Conservation (phyloP, 2,888 invertebrate genomes). For the Nomada fucata region DNA sequence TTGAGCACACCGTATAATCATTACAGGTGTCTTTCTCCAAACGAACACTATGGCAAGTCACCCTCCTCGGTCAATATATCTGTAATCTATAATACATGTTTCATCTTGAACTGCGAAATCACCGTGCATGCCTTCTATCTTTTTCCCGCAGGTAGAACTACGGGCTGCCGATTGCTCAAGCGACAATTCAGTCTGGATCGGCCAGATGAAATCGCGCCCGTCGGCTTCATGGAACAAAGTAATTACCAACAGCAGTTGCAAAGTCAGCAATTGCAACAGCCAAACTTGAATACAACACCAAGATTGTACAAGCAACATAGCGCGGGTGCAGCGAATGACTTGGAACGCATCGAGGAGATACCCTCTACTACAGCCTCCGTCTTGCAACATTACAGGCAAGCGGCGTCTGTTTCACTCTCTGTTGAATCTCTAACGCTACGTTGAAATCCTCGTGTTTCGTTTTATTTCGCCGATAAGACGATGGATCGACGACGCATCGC, state of each 20-base stretch:
- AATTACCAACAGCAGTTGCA: slow-evolving; percentile 22
- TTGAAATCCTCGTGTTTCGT: slow-evolving; percentile 48
- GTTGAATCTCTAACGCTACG: slow-evolving; percentile 82
- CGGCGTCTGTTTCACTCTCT: slow-evolving; percentile 82
- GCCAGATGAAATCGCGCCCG: slow-evolving; percentile 85
- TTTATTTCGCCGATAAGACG: background rate
- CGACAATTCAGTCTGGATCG: slow-evolving; percentile 90
- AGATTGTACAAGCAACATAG: slow-evolving; percentile 89
- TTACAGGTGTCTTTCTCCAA: slow-evolving; percentile 89
- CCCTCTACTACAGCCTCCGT: slow-evolving; percentile 83
- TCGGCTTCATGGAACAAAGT: slow-evolving; percentile 36
- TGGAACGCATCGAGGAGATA: slow-evolving; percentile 89
- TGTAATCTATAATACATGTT: no score
- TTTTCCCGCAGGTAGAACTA: slow-evolving; percentile 42
- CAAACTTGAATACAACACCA: slow-evolving; percentile 58
- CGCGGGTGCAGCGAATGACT: slow-evolving; percentile 88
- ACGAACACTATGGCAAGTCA: slow-evolving; percentile 84
- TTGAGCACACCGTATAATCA: slow-evolving; percentile 91
- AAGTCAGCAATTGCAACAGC: slow-evolving; percentile 30
- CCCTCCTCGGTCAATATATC: background rate
- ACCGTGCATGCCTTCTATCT: background rate
- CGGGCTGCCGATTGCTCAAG: slow-evolving; percentile 85
- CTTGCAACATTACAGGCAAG: slow-evolving; percentile 78
- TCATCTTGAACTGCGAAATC: no score
- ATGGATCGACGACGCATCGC: background rate